Percentiles rank a stretch among this genome's conserved stretches.
Evolutionary conservation across 2,113 vertebrate genomes (phyloP).

Genomic region (Notothenia coriiceps): DNA sequence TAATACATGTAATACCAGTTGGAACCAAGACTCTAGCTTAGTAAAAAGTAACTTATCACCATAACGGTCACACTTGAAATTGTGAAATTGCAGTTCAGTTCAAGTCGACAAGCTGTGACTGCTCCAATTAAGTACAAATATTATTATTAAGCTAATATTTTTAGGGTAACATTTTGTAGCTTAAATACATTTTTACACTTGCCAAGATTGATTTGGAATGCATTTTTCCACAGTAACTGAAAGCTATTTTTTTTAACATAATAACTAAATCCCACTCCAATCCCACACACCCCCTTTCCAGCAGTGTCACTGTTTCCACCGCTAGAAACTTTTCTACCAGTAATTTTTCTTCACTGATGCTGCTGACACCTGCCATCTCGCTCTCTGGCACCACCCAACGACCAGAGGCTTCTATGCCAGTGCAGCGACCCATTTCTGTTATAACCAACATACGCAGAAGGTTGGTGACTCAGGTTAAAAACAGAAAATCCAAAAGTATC

Average conservation of each 20-base stretch:
- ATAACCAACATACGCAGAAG: too few relatives aligned
- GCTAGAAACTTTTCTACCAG: too few relatives aligned
- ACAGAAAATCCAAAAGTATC: too few relatives aligned
- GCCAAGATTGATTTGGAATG: not conserved
- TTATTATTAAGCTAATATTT: not conserved
- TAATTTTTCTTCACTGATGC: too few relatives aligned
- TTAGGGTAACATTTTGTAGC: not conserved
- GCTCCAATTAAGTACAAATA: not conserved
- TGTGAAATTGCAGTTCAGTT: not conserved
- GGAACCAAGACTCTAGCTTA: not conserved
- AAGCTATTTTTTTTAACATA: not conserved
- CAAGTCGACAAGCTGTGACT: not conserved
- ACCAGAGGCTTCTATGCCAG: too few relatives aligned
- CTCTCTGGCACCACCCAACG: too few relatives aligned
- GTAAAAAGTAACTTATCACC: not conserved
- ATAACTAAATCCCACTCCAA: not conserved
- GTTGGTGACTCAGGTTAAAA: too few relatives aligned
- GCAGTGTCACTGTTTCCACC: too few relatives aligned
- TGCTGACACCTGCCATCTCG: too few relatives aligned
- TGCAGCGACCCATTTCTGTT: too few relatives aligned
- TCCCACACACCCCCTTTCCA: too few relatives aligned
- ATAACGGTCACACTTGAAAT: too few relatives aligned
- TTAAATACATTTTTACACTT: not conserved
- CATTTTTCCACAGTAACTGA: not conserved
- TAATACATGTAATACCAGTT: not conserved